Base-by-base conservation (phyloP, 2,113 vertebrate species). In the Podiceps cristatus region DNA sequence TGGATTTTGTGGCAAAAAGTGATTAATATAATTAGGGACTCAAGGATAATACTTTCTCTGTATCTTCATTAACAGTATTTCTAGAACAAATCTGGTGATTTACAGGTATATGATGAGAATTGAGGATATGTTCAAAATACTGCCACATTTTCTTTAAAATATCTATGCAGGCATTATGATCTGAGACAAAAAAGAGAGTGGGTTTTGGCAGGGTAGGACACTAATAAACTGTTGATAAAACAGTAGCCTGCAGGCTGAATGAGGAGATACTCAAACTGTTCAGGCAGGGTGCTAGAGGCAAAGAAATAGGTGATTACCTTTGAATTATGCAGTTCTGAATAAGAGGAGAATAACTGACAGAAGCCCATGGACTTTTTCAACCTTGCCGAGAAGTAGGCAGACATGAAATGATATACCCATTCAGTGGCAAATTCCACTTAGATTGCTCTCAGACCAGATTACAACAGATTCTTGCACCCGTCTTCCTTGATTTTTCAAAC, bases 141-240 rank as follows among this genome's bases (percentile, higher is more conserved):
- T 56, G 24, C 15, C 23, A 29, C 24, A 8, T 77, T 87, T 95
- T 64, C 78, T 90, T 92, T 63, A 63, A 80, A 92, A 77, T 71
- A 52, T 47, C 31, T 86, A 8, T 22, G 8, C 59, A 63, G 37
- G 13, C 33, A 17, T 50, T 79, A 63, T 52, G 49, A 62, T 50
- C 42, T 50, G 37, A 93, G 24, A 55, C 10, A 7, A 40, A 58
- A 31, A 2, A 56, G 3, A 44, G 5, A 66, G 42, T 24, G n/a
- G 28, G 25, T 73, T 91, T 87, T 86, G 69, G 35, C 62, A 76
- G 53, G 47, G 23, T 77, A 95, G 31, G 73, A 53, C 45, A 68
- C 76, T 92, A 95, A 95, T 92, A 95, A 96, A 94, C 52, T 81
- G 47, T 91, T 72, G 73, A 91, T 96, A 94, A 91, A 96, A 72